Base-by-base conservation (phyloP, 30 jellyfish, hydroid and myxozoan species). In the Hydractinia symbiolongicarpus region DNA sequence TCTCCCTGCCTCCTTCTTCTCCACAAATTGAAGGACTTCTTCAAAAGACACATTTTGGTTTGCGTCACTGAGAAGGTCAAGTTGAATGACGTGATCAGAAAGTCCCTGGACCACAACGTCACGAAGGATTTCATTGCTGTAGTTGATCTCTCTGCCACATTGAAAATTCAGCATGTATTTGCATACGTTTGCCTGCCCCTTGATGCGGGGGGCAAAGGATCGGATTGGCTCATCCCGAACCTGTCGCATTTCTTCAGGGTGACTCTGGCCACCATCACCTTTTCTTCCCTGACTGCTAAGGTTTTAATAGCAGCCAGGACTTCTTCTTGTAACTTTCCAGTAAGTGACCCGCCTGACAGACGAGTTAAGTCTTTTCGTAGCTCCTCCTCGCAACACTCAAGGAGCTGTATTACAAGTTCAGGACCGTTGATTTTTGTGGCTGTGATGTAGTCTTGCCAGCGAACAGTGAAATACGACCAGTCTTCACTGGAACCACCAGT, bases 1-100 rank as follows among this genome's bases (percentile, higher is more conserved):
- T 77, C 49, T 53, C 83, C 85, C 85, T 7, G 85, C 83, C 52
- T 77, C 85, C 58, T 78, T 78, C 82, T 60, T 62, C 30, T 78
- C 82, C 9, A 54, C 82, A 20, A 78, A 78, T 55, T 60, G 82
- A 60, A 78, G 50, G 19, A 78, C 85, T 55, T 57, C 86, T 60
- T 82, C 86, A 13, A 82, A 50, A 5, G 78, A 4, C 89, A 82
- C 72, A 19, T 69, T 50, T 70, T 82, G 89, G 61, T 82, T 70
- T 60, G 44, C 60, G 87, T 68, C 79, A 19, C 78, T 60, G 82
- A 70, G 89, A 5, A 82, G 89, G 81, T 82, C 88, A 14, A 82
- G 82, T 80, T 82, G 89, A 5, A 82, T 82, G 6, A 69, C 88
- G 14, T 53, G 49, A 30, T 82, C 86, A 17, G 68, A 6, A 6